Evolutionary conservation across 2,888 invertebrate genomes (phyloP), one percentile per base, ranked within the genome.

Genomic region (Ecdyonurus torrentis): DNA sequence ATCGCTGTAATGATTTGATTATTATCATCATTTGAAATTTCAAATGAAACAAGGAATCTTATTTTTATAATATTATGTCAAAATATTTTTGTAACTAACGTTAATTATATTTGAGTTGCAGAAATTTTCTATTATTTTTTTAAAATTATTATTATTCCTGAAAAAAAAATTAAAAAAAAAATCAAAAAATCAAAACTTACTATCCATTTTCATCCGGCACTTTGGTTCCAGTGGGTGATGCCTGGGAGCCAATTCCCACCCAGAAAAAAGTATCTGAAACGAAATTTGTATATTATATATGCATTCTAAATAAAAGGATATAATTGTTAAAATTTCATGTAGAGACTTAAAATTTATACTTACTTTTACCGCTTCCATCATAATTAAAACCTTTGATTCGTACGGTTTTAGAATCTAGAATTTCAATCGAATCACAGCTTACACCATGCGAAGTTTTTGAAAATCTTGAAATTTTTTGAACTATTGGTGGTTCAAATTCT

Each of bases 171-270:
- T n/a, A n/a, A n/a, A n/a, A n/a, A n/a, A n/a, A n/a, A n/a, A n/a
- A n/a, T n/a, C n/a, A n/a, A n/a, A n/a, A n/a, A n/a, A n/a, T n/a
- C n/a, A n/a, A n/a, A 60, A 83, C 91, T 86, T 76, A 93, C 92
- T 92, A 94, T 79, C 94, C 94, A 70, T 87, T 83, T 75, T 94
- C 93, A 74, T 94, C 91, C 0, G 93, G 91, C 66, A 94, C 84
- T 76, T 86, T 87, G 67, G 77, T 78, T 1, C 93, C 94, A 69
- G 87, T 85, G 58, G 86, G 81, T 15, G 86, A 87, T 0, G 93
- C 92, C 71, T 91, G 90, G 23, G 93, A 87, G 0, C 93, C 93
- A 64, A 87, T 85, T 10, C 94, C 94, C 1, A 87, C 85, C 89
- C 90, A 91, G 76, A 94, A 93, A 74, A 86, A 89, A 0, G 89